Base-by-base conservation (phyloP, 1,140 invertebrate species). In the Drosophila saltans region DNA sequence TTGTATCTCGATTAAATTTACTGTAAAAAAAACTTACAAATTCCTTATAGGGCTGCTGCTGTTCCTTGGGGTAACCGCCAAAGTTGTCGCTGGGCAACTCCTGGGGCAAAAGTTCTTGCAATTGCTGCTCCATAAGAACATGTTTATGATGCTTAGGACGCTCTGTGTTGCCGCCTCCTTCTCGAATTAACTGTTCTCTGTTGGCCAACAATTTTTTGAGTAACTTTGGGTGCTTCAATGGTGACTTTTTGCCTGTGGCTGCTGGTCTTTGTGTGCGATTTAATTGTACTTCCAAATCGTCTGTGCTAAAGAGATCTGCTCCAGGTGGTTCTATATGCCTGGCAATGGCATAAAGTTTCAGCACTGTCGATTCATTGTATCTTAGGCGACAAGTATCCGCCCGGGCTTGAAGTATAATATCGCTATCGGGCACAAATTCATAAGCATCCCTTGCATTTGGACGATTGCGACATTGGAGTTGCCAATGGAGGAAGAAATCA, bases 341-440 rank as follows among this genome's bases (percentile, higher is more conserved):
- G 74, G 94, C 95, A n/a, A 97, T 92, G 0, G 95, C 96, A 74
- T 94, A 94, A 3, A 97, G 91, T 84, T 94, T 95, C 16, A 94
- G 94, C 40, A 94, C 93, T 41, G 95, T 91, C 58, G 94, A 94
- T 43, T 94, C 93, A 82, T 97, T 96, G 77, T 96, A 97, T n/a
- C 95, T 92, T 9, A 96, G 80, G 78, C 94, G 94, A 81, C 96
- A 97, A 11, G 96, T 93, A 92, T 97, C 96, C 0, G 95, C 94
- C 4, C 94, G 92, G 59, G 94, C 95, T 90, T 96, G 93, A 21
- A 95, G 93, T 72, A 95, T 93, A 2, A 95, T 93, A 73, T 94
- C 95, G 63, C 94, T 95, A 4, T 94, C 95, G 81, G 71, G 94
- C 88, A 63, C 97, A 89, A 70, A 97, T 86, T 45, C 95, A 93